A percentile compares a stretch with the other conserved stretches of the same genome.
phyloP scores from a whole-genome alignment of 2,888 invertebrate species.

The Aphrophora alni region DNA sequence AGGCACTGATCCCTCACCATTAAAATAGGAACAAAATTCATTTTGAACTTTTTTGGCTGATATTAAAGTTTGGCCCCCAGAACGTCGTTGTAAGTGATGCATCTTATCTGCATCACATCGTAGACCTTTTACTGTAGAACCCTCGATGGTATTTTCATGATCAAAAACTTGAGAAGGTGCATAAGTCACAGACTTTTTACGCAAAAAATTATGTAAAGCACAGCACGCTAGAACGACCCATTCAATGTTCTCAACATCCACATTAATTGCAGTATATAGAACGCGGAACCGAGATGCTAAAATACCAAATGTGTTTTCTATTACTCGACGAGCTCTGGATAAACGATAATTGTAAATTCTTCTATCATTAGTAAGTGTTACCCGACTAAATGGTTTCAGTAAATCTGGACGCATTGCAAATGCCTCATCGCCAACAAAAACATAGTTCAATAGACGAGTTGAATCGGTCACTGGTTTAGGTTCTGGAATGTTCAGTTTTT shows the following conservation, averaged over 20 bases:
- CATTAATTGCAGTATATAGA: slow-evolving; percentile 31
- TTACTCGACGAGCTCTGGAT: slow-evolving; percentile 31
- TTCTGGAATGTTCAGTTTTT: no score
- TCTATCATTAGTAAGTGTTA: no score
- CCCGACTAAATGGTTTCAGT: slow-evolving; percentile 27
- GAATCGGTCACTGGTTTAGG: neutral
- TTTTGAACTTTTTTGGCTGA: no score
- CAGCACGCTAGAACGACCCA: slow-evolving; percentile 34
- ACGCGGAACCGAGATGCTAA: slow-evolving; percentile 29
- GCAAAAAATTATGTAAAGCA: slow-evolving; percentile 37
- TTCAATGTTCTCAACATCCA: slow-evolving; percentile 30
- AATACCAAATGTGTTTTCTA: slow-evolving; percentile 36
- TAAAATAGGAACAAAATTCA: no score
- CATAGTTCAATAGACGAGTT: slow-evolving; percentile 38
- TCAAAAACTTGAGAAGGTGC: no score
- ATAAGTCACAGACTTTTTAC: no score
- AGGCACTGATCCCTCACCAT: no score
- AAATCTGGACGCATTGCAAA: slow-evolving; percentile 32
- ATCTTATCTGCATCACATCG: no score
- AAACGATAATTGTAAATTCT: slow-evolving; percentile 36
- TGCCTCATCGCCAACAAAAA: slow-evolving; percentile 39
- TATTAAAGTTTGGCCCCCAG: no score
- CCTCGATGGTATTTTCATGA: no score
- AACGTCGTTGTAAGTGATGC: no score
- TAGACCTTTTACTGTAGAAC: no score